Conservation (phyloP, 2,888 invertebrate genomes). For the Tiphia femorata region DNA sequence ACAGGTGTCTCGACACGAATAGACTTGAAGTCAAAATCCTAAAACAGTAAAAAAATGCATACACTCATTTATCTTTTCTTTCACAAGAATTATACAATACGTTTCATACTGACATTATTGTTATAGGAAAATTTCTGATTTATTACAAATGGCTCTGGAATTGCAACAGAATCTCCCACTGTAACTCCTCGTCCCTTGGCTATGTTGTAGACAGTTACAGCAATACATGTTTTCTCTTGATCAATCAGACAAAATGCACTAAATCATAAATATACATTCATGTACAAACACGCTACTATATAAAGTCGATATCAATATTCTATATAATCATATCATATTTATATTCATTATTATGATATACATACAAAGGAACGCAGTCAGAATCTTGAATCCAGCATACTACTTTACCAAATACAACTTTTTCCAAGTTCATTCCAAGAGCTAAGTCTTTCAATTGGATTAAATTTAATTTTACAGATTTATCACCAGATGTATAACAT, state of each 20-base stretch:
- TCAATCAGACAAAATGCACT: slow-evolving; percentile 88
- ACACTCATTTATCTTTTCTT: neutral
- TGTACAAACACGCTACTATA: too few relatives aligned
- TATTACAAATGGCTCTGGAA: slow-evolving; percentile 81
- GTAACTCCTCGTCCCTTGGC: slow-evolving; percentile 85
- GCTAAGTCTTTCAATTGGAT: slow-evolving; percentile 72
- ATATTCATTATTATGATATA: slow-evolving; percentile 45
- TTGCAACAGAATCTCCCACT: slow-evolving; percentile 86
- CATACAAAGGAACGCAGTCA: slow-evolving; percentile 84
- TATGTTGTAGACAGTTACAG: slow-evolving; percentile 88
- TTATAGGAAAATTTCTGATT: slow-evolving; percentile 73
- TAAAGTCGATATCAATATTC: too few relatives aligned
- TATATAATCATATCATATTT: slow-evolving; percentile 3
- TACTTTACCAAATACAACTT: slow-evolving; percentile 82
- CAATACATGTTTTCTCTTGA: slow-evolving; percentile 77
- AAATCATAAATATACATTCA: slow-evolving; percentile 49
- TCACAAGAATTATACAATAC: neutral
- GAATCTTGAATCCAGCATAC: slow-evolving; percentile 84
- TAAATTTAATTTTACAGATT: slow-evolving; percentile 71
- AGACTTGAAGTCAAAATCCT: slow-evolving; percentile 81
- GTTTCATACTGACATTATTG: slow-evolving; percentile 71
- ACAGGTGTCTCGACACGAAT: slow-evolving; percentile 85
- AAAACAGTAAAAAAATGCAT: too few relatives aligned
- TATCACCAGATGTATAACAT: slow-evolving; percentile 70
- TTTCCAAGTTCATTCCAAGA: slow-evolving; percentile 77